Evolutionary conservation across 2,113 vertebrate species (phyloP), one percentile per base, ranked within the genome.

Genomic region (Pelobates fuscus): DNA sequence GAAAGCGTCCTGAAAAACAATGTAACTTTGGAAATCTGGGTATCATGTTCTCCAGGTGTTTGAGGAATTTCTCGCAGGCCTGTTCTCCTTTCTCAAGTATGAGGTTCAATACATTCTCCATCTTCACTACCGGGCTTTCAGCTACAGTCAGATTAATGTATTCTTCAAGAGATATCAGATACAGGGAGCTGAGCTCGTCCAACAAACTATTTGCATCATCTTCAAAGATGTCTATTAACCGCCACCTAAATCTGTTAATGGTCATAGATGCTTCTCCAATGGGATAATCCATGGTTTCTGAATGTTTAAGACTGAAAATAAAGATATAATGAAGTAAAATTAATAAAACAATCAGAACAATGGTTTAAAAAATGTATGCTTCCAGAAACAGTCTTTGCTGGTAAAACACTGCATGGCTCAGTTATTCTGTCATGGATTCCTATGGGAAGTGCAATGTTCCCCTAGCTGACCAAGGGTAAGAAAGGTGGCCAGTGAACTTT

Each of bases 21-120:
- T n/a, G 17, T 49, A 69, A 25, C 3, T 12, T 49, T 32, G 67
- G 67, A 27, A 69, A 57, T 14, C 67, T 37, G 8, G 21, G 14
- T n/a, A 52, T 3, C 57, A 77, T 7, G 6, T 41, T 55, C 58
- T 70, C 44, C 5, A 77, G 43, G 15, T 62, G 67, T 8, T 57
- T 8, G 49, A 69, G 67, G 27, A 69, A 69, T 57, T 7, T 69
- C 43, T 57, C n/a, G 17, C 49, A 69, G 12, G 67, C 52, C 10
- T 11, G 0, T 25, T 69, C 52, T 69, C 67, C 67, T n/a, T 58
- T 37, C 12, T 58, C 49, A 24, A 57, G 5, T 57, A 69, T n/a
- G 10, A 57, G 49, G 20, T 69, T 8, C 1, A 69, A 23, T 20
- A 69, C 14, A 20, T 11, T 30, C 1, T 8, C 17, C 5, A 6